phyloP scores from a whole-genome alignment of 2,113 vertebrate species.

The Myotis lucifugus region DNA sequence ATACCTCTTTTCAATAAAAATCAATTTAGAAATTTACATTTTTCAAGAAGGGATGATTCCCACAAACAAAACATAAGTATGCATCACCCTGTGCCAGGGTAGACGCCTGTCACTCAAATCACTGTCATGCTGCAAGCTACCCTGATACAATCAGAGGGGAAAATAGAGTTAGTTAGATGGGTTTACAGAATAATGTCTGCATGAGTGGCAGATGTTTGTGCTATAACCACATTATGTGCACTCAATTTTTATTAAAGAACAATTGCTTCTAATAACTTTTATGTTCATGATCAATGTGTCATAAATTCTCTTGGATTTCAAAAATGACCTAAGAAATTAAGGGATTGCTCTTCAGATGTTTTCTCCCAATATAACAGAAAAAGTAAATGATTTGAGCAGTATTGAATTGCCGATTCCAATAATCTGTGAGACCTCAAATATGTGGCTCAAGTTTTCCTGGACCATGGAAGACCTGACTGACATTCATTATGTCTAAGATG shows the following conservation, averaged over 20 bases:
- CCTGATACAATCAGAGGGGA: slow-evolving; percentile 78
- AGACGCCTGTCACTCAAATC: slow-evolving; percentile 81
- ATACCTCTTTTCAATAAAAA: slow-evolving; percentile 77
- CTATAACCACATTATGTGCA: slow-evolving; percentile 75
- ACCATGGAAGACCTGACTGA: slow-evolving; percentile 79
- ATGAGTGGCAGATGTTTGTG: slow-evolving; percentile 84
- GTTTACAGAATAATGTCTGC: slow-evolving; percentile 79
- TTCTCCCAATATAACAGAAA: neutral
- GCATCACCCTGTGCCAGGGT: slow-evolving; percentile 48
- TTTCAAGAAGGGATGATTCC: slow-evolving; percentile 68
- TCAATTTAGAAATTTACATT: slow-evolving; percentile 82
- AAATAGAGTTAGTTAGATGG: slow-evolving; percentile 77
- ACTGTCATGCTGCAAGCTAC: slow-evolving; percentile 76
- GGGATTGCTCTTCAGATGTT: neutral
- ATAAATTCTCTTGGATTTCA: slow-evolving; percentile 69
- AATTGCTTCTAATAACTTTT: slow-evolving; percentile 84
- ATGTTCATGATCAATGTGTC: slow-evolving; percentile 77
- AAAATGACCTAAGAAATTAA: slow-evolving; percentile 63
- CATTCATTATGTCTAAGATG: slow-evolving; percentile 50
- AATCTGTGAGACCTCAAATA: slow-evolving; percentile 75
- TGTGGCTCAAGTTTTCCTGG: slow-evolving; percentile 73
- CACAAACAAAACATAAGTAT: slow-evolving; percentile 80
- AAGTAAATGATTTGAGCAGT: slow-evolving; percentile 70
- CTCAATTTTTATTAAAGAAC: slow-evolving; percentile 83
- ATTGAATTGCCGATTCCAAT: slow-evolving; percentile 74